phyloP scores from a whole-genome alignment of 35 echinoderm and acorn worm genomes.

The Lytechinus variegatus region DNA sequence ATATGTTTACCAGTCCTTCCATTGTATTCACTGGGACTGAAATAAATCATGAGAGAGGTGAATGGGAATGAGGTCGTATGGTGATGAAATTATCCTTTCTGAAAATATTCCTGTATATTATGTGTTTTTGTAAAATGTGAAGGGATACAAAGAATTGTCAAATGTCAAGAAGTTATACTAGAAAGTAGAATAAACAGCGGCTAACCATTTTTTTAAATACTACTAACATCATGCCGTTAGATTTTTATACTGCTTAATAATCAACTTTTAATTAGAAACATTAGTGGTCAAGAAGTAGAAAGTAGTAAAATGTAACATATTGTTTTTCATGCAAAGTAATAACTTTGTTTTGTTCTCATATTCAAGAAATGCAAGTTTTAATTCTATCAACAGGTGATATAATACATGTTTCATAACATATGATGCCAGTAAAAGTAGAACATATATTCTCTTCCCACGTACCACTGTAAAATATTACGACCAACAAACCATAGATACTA shows the following conservation, averaged over 20 bases:
- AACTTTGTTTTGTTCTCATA: background rate
- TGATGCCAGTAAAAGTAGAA: background rate
- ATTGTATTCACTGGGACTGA: background rate
- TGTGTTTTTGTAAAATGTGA: background rate
- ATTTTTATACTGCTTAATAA: background rate
- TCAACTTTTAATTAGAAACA: background rate
- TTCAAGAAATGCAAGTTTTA: background rate
- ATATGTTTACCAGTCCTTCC: slow-evolving; percentile 3
- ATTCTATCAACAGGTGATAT: background rate
- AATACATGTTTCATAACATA: background rate
- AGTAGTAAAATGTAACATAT: background rate
- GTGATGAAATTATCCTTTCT: background rate
- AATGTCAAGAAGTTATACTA: background rate
- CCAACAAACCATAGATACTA: background rate
- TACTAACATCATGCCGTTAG: background rate
- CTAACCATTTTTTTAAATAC: background rate
- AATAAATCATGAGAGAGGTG: background rate
- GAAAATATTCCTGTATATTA: background rate
- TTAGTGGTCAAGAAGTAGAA: background rate
- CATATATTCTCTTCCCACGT: slow-evolving; percentile 23
- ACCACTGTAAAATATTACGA: slow-evolving; percentile 23
- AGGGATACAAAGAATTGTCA: background rate
- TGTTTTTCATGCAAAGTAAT: background rate
- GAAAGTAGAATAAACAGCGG: background rate
- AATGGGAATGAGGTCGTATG: background rate